phyloP scores from a whole-genome alignment of 2,113 vertebrate genomes.

The Thamnophis sirtalis region DNA sequence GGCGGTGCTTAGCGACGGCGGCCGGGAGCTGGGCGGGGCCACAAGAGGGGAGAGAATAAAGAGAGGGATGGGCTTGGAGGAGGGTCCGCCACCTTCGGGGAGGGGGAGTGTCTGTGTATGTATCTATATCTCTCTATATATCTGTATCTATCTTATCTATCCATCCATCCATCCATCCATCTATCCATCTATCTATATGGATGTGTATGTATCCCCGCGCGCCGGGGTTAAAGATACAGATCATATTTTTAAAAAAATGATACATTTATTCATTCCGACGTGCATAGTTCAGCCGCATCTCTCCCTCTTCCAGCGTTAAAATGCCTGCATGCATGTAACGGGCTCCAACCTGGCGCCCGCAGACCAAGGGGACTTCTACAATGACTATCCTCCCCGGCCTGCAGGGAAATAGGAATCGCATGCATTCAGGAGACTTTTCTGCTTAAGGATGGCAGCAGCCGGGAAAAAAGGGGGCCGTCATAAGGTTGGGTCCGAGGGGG shows the following conservation, averaged over 20 bases:
- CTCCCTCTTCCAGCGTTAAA: background rate
- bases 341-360: background rate
- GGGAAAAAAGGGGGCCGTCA: background rate
- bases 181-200: too few species aligned
- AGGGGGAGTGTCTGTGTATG: too few species aligned
- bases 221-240: background rate
- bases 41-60: background rate
- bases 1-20: background rate
- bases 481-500: background rate
- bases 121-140: too few species aligned
- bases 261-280: background rate
- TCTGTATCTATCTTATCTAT: too few species aligned
- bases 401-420: background rate
- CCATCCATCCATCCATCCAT: too few species aligned
- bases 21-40: background rate
- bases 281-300: background rate
- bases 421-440: background rate
- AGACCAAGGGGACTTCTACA: background rate
- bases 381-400: background rate
- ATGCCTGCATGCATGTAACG: background rate
- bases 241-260: background rate
- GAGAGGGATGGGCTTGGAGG: background rate
- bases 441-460: background rate
- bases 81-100: background rate
- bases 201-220: accelerated